These are phyloP conservation scores for Pseudomyrmex cubaensis DNA, from an alignment of 1,140 invertebrate species.

Conservation along the genomic window DNA sequence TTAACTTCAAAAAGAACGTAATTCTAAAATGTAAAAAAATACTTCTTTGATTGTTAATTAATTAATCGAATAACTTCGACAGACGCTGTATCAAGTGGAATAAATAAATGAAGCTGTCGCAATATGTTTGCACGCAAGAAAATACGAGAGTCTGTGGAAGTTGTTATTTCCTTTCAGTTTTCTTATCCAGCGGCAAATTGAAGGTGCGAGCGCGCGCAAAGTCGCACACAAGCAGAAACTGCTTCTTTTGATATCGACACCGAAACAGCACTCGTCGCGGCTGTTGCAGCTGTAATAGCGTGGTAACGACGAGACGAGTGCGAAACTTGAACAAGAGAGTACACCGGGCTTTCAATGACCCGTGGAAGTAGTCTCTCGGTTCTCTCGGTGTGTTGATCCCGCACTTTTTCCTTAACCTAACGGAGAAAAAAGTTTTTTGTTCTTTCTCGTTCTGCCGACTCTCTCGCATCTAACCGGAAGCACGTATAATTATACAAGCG, in stretches of 20 bases:
- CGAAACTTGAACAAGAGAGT: slow-evolving; percentile 41
- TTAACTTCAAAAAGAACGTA: no score
- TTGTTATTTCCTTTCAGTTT: slow-evolving; percentile 28
- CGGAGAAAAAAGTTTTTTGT: slow-evolving; percentile 36
- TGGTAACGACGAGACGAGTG: slow-evolving; percentile 44
- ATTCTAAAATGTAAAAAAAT: no score
- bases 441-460: slow-evolving; percentile 15
- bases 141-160: not conserved
- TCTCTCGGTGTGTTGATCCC: slow-evolving; percentile 18
- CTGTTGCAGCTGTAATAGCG: slow-evolving; percentile 40
- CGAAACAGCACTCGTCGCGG: slow-evolving; percentile 32
- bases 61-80: not conserved
- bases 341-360: slow-evolving; percentile 46
- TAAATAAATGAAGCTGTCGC: not conserved
- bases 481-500: slow-evolving; percentile 42
- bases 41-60: no score
- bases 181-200: slow-evolving; percentile 24
- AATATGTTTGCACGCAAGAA: not conserved
- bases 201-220: not conserved
- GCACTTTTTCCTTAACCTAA: slow-evolving; percentile 16
- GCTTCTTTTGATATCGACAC: slow-evolving; percentile 42
- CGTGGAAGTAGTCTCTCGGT: slow-evolving; percentile 36
- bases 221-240: slow-evolving; percentile 16
- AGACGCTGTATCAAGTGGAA: not conserved
- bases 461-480: slow-evolving; percentile 12